Conservation (phyloP, 2,797 vertebrate species). For the Platalea minor region DNA sequence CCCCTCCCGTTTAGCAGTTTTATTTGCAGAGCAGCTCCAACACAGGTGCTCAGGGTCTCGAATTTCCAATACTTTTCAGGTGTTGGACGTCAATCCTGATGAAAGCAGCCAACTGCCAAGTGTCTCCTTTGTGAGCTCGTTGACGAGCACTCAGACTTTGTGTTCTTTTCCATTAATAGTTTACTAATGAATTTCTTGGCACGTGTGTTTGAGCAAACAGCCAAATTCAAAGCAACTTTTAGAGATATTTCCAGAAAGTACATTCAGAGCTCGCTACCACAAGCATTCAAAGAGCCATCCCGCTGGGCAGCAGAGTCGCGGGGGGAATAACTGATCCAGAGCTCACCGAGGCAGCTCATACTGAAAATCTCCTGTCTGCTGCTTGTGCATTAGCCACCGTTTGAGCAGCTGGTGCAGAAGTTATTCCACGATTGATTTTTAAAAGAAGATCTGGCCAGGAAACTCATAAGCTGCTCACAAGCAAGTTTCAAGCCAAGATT, state of each 20-base stretch:
- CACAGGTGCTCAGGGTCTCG: neutral
- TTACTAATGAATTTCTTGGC: conserved; percentile 31
- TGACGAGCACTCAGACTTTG: neutral
- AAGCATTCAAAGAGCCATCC: neutral
- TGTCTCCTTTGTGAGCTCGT: neutral
- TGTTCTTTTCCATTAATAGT: conserved; percentile 29
- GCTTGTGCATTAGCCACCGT: neutral
- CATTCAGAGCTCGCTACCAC: neutral
- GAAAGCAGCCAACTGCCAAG: neutral
- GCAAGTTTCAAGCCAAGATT: neutral
- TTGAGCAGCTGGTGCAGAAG: neutral
- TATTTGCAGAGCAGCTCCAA: neutral
- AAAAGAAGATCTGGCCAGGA: neutral
- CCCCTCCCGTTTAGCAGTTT: accelerated
- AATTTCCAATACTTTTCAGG: neutral
- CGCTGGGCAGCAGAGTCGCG: neutral
- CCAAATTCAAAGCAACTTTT: neutral
- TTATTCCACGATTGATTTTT: neutral
- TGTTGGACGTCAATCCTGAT: neutral
- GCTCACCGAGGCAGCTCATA: neutral
- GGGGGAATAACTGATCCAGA: neutral
- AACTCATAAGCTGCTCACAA: neutral
- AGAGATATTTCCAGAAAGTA: neutral
- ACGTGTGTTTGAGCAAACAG: neutral
- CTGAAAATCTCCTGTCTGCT: neutral